A percentile compares a stretch with the other conserved stretches of the same genome.
phyloP scores from a whole-genome alignment of 1,140 invertebrate genomes.

The Caerostris darwini region DNA sequence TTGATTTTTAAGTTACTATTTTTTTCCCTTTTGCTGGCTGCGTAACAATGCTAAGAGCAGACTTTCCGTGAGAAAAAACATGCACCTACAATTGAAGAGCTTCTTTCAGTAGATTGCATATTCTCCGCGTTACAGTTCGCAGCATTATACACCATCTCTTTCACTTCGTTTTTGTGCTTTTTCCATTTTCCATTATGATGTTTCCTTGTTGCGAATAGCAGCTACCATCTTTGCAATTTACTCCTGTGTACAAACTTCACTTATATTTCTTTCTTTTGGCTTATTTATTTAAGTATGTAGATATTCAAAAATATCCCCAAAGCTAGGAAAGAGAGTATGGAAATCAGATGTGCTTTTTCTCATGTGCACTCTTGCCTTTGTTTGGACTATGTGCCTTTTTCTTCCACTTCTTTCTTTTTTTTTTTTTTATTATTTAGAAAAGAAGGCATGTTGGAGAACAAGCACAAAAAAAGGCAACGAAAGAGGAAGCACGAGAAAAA shows the following conservation, averaged over 20 bases:
- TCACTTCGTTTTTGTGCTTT: constrained; percentile 39
- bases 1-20: not conserved
- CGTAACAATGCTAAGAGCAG: not conserved
- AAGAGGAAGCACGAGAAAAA: not conserved
- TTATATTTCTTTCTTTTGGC: constrained; percentile 70
- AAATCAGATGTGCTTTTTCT: constrained; percentile 76
- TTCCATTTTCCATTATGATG: constrained; percentile 76
- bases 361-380: constrained; percentile 42
- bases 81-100: constrained; percentile 29
- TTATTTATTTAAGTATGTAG: constrained; percentile 77
- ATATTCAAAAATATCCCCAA: constrained; percentile 73
- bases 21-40: not conserved
- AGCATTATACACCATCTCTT: not conserved
- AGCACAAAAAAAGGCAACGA: not conserved
- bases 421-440: constrained; percentile 61
- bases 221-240: constrained; percentile 65
- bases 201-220: constrained; percentile 60
- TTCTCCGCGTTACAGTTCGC: constrained; percentile 26
- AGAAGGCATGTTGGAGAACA: constrained; percentile 40
- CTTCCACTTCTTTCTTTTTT: not conserved
- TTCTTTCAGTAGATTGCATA: constrained; percentile 59
- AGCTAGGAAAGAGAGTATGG: constrained; percentile 58
- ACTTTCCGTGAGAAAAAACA: constrained; percentile 29
- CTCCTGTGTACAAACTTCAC: constrained; percentile 75
- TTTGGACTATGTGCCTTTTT: constrained; percentile 65